Percentiles rank a stretch among this genome's conserved stretches.
Conservation (phyloP, 2,113 vertebrate species). For the Phrynosoma blainvillii region DNA sequence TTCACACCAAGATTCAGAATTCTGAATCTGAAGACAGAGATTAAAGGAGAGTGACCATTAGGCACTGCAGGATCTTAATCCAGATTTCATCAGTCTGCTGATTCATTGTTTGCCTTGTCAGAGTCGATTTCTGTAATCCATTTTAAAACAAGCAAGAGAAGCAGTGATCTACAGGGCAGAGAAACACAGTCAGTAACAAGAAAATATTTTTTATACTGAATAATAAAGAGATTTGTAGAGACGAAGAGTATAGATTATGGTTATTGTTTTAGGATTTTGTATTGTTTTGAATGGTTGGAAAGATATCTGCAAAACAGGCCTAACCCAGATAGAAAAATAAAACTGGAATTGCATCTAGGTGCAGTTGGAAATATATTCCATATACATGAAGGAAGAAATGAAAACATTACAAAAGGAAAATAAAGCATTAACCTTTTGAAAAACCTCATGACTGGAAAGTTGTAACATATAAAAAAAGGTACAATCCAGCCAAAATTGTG, state of each 20-base stretch:
- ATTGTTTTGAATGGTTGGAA: not conserved
- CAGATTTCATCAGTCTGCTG: not conserved
- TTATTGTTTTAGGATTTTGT: not conserved
- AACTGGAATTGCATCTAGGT: not conserved
- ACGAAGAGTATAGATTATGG: not conserved
- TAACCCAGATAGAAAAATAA: not conserved
- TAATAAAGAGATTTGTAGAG: not conserved
- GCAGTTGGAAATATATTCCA: slow-evolving; percentile 13
- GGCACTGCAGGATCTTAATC: not conserved
- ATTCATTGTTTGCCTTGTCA: not conserved
- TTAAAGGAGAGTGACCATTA: not conserved
- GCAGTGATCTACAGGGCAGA: not conserved
- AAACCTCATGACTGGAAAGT: not conserved
- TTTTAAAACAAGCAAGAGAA: not conserved
- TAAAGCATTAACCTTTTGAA: not conserved
- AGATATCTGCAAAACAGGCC: not conserved
- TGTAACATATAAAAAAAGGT: not conserved
- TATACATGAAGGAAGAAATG: not conserved
- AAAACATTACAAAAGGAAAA: slow-evolving; percentile 5
- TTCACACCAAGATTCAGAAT: not conserved
- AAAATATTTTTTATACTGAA: not conserved
- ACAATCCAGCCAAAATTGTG: not conserved
- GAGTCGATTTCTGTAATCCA: not conserved
- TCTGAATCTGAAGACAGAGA: not conserved
- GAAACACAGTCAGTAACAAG: not conserved